Evolutionary conservation across 2,888 invertebrate species (phyloP), one percentile per base, ranked within the genome.

Genomic region (Nymphalis c-album): DNA sequence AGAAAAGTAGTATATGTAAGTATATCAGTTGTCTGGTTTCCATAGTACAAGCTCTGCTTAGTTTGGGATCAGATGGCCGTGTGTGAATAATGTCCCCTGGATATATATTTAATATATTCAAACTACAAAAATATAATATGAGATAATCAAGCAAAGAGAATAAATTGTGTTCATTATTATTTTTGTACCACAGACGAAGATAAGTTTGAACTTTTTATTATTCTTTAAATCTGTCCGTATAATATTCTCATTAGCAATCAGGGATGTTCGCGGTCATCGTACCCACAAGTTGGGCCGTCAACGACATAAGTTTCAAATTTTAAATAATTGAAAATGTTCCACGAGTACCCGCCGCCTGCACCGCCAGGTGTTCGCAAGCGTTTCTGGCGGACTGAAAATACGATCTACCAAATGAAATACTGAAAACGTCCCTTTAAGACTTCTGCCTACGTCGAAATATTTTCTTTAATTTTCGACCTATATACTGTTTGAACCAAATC

Each of bases 171-270:
- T 22, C 1, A 22, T 1, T 22, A 31, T 31, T 6, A 31, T 31
- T 31, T 31, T 31, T 5, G 6, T 31, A 31, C 26, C 26, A 31
- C 1, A 31, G 26, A 31, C 26, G 5, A 3, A 31, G 26, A 31
- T 6, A 6, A 31, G 26, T 31, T 50, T 50, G 18, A 17, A 50
- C 20, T 50, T 6, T 50, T 65, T 68, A 63, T 70, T 63, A 65
- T 68, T 58, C 31, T 18, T 40, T 46, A 55, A 67, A 64, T 63
- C 63, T 40, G 67, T 59, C 47, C 31, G 47, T 82, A 85, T 85
- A 87, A 87, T 87, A 86, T 86, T 81, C 88, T 90, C 88, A 90
- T 90, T 90, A 89, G 87, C 88, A 90, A 89, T 90, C 88, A 85
- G 82, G 78, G 84, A 87, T 90, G 87, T 88, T 87, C 63, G 59